A percentile compares a stretch with the other conserved stretches of the same genome.
Evolutionary conservation across 2,888 invertebrate species (phyloP).

Genomic region (Agriopis aurantiaria): DNA sequence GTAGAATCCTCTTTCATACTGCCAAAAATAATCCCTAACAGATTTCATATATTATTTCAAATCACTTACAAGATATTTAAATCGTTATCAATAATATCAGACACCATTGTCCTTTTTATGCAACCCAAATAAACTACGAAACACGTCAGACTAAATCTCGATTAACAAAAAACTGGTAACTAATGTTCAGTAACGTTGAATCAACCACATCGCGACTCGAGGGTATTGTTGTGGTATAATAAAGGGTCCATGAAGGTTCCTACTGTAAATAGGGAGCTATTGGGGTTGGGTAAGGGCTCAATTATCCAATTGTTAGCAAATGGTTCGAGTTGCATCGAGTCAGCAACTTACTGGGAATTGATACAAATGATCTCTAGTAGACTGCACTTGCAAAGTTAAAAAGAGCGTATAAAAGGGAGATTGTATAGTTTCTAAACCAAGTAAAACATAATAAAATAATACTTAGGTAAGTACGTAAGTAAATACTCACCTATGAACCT

Average conservation of each 20-base stretch:
- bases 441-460: background rate
- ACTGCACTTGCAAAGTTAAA: constrained; percentile 6
- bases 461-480: no score
- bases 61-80: background rate
- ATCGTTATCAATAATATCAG: background rate
- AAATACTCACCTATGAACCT: background rate
- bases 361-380: constrained; percentile 13
- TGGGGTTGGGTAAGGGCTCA: constrained; percentile 30
- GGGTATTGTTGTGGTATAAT: constrained; percentile 18
- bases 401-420: background rate
- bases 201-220: constrained; percentile 14
- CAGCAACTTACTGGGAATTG: constrained; percentile 20
- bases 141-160: constrained; percentile 14
- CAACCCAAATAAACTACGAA: constrained; percentile 14
- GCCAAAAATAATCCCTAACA: background rate
- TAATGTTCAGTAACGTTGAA: constrained; percentile 14
- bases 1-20: background rate
- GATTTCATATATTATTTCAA: background rate
- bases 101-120: background rate
- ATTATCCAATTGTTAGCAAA: constrained; percentile 35
- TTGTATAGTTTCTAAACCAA: background rate
- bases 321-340: constrained; percentile 21
- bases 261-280: constrained; percentile 14
- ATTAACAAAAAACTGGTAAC: constrained; percentile 24
- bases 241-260: constrained; percentile 20